Evolutionary conservation across 2,113 vertebrate genomes (phyloP), one percentile per base, ranked within the genome.

Genomic region (Nanorana parkeri): DNA sequence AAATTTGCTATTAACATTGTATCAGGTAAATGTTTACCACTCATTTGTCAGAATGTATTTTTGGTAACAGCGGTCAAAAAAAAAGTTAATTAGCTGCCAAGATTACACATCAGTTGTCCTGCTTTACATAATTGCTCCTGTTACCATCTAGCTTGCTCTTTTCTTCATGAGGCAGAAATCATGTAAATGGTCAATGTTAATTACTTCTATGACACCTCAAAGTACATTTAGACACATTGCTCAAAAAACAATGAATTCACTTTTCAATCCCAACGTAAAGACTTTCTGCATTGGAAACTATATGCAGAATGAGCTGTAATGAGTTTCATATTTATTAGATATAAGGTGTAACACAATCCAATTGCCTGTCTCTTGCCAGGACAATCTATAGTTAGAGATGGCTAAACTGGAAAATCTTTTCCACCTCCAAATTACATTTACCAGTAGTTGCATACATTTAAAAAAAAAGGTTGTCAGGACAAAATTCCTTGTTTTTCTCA

Each of bases 1-100:
- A 87, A 88, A 87, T 23, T 72, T 84, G 84, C 84, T 83, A 80
- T 84, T 85, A 86, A 79, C 85, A 84, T 76, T 47, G 23, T 85
- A 77, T 29, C 72, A 85, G 84, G 84, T 20, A 83, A 84, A 65
- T 32, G 23, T 75, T 84, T 78, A 88, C 28, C 75, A 64, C 36
- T 86, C 54, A 65, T 78, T 65, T 84, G 36, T 82, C 69, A 86
- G 69, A 67, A 66, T n/a, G 77, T 85, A 68, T 87, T 88, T 83
- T 71, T 76, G 85, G 60, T 8, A 75, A 76, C 20, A 41, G 36
- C 83, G 84, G 60, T 61, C 10, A 77, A 24, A 56, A 13, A 75
- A 75, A 28, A 87, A 80, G 54, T 67, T 73, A 81, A 75, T 85
- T 84, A 71, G 13, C 77, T 86, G 85, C 81, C 87, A 81, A 23